Conservation (phyloP, 2,113 vertebrate genomes). For the Syngnathoides biaculeatus region DNA sequence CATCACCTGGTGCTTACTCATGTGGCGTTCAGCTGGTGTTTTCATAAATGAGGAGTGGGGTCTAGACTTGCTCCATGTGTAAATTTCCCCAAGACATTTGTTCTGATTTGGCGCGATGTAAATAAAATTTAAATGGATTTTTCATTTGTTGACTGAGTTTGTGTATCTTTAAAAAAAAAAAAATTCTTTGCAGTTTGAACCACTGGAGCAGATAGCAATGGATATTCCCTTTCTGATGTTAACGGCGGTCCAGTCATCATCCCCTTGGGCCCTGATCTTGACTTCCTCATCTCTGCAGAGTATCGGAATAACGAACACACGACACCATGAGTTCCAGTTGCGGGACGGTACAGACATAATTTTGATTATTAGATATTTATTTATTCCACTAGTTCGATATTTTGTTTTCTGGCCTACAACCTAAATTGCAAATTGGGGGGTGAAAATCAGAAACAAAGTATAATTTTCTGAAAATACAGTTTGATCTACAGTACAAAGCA, state of each 20-base stretch:
- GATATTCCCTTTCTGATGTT: constrained; percentile 92
- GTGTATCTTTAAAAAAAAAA: background rate
- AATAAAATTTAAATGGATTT: background rate
- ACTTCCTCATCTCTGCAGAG: constrained; percentile 83
- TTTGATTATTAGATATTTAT: background rate
- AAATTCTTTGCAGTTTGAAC: constrained; percentile 80
- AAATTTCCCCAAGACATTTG: too few species aligned
- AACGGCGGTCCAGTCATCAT: constrained; percentile 87
- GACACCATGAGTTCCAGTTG: constrained; percentile 67
- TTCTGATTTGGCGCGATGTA: background rate
- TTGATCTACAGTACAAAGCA: too few species aligned
- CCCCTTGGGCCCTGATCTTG: constrained; percentile 89
- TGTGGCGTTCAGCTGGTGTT: background rate
- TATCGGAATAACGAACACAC: constrained; percentile 28
- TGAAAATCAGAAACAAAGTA: too few species aligned
- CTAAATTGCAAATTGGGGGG: too few species aligned
- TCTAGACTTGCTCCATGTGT: background rate
- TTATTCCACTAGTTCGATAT: background rate
- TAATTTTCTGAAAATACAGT: too few species aligned
- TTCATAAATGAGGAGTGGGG: background rate
- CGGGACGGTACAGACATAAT: background rate
- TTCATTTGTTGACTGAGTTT: background rate
- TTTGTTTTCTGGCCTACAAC: background rate
- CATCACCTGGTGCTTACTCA: background rate
- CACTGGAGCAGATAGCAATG: constrained; percentile 83